These are phyloP conservation scores for Stenurella melanura DNA, from an alignment of 2,888 invertebrate genomes.

Conservation along the genomic window DNA sequence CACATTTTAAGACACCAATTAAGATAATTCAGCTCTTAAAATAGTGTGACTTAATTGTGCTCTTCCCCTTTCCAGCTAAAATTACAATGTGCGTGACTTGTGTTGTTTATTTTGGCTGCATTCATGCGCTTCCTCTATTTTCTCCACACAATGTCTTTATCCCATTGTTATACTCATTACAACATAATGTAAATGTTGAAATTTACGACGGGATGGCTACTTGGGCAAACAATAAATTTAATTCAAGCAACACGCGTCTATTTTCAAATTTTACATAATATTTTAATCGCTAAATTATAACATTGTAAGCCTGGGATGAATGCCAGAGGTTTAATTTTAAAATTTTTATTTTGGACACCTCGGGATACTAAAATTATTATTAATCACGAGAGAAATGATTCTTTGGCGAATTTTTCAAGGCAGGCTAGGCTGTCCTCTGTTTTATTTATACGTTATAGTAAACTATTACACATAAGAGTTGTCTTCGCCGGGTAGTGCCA, in stretches of 20 bases:
- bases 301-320: not conserved
- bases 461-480: too few species aligned
- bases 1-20: slow-evolving; percentile 6
- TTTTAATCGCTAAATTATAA: not conserved
- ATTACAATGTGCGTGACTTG: not conserved
- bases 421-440: not conserved
- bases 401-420: not conserved
- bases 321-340: slow-evolving; percentile 7
- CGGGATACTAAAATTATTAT: not conserved
- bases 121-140: not conserved
- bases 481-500: too few species aligned
- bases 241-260: not conserved
- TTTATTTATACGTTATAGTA: not conserved
- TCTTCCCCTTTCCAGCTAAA: not conserved
- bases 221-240: not conserved
- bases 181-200: not conserved
- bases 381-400: not conserved
- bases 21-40: not conserved
- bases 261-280: slow-evolving; percentile 3
- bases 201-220: not conserved
- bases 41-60: not conserved
- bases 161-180: not conserved
- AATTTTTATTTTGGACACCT: not conserved
- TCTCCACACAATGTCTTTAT: not conserved
- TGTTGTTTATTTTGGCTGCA: not conserved